Percentiles rank a stretch among this genome's conserved stretches.
Conservation (phyloP, 1,140 invertebrate species). For the Sarcophaga bullata region DNA sequence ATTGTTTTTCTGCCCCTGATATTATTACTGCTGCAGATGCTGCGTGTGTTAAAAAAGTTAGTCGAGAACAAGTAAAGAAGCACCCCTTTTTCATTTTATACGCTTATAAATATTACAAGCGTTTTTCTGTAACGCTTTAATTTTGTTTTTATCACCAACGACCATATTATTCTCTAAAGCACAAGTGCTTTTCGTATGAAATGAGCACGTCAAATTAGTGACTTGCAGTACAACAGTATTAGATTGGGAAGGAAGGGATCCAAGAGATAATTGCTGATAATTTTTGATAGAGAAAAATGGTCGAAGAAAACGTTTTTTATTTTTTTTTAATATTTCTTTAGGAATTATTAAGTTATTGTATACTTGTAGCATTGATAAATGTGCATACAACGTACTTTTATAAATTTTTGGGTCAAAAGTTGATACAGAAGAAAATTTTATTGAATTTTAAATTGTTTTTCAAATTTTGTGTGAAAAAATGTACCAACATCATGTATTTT, state of each 20-base stretch:
- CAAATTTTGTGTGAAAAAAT: too few species aligned
- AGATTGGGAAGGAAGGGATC: background rate
- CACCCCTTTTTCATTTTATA: background rate
- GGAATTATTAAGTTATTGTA: too few species aligned
- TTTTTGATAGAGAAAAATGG: background rate
- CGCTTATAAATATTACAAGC: background rate
- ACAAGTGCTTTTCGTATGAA: constrained; percentile 23
- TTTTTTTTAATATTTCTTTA: too few species aligned
- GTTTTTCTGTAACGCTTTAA: background rate
- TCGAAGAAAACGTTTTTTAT: too few species aligned
- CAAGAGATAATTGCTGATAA: background rate
- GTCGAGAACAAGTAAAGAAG: background rate
- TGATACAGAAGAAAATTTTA: too few species aligned
- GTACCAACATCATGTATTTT: too few species aligned
- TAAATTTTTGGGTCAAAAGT: too few species aligned
- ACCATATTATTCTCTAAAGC: constrained; percentile 13
- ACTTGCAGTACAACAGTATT: too few species aligned
- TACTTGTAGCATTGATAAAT: too few species aligned
- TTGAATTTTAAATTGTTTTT: too few species aligned
- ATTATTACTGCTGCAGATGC: background rate
- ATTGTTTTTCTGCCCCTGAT: background rate
- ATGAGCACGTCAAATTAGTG: background rate
- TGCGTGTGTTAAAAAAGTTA: background rate
- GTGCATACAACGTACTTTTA: too few species aligned
- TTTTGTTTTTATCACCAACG: background rate